phyloP scores from a whole-genome alignment of 37 sponge, comb jelly and placozoan genomes.

The Spongilla lacustris region DNA sequence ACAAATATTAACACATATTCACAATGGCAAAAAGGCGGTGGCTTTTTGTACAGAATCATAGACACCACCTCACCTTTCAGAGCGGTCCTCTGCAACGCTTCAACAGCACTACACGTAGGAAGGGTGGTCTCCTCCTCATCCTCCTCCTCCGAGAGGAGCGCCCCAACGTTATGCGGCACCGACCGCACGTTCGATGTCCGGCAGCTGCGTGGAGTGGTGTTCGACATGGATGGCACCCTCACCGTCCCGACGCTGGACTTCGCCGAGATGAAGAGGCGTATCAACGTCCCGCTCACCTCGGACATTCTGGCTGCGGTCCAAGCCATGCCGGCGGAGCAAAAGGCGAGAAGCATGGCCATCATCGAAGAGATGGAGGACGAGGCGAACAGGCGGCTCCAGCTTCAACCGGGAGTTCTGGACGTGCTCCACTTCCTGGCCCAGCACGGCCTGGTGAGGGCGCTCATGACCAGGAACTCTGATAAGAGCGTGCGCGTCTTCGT shows the following conservation, averaged over 20 bases:
- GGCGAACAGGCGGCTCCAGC: conserved; percentile 5
- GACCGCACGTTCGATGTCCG: too few relatives aligned
- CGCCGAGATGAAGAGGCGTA: conserved; percentile 19
- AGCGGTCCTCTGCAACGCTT: too few relatives aligned
- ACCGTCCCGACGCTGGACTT: conserved; percentile 65
- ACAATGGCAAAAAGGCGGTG: too few relatives aligned
- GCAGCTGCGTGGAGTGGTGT: conserved; percentile 47
- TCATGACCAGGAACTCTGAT: conserved; percentile 62
- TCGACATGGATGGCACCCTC: conserved; percentile 88
- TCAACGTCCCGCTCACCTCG: conserved; percentile 18
- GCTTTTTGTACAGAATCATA: too few relatives aligned
- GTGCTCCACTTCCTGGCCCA: conserved; percentile 46
- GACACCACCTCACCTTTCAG: too few relatives aligned
- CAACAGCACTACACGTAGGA: too few relatives aligned
- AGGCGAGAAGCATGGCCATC: conserved; percentile 26
- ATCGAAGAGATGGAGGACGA: conserved; percentile 74
- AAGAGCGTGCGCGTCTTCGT: conserved; percentile 39
- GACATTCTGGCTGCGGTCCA: conserved; percentile 54
- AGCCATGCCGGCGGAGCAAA: conserved; percentile 33
- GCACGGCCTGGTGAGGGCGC: conserved; percentile 24
- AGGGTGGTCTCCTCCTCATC: too few relatives aligned
- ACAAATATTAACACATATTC: too few relatives aligned
- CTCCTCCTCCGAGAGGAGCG: too few relatives aligned
- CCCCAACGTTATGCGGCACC: too few relatives aligned
- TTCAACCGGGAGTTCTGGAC: conserved; percentile 65